phyloP scores from a whole-genome alignment of 2,113 vertebrate genomes.

The Bombycilla garrulus region DNA sequence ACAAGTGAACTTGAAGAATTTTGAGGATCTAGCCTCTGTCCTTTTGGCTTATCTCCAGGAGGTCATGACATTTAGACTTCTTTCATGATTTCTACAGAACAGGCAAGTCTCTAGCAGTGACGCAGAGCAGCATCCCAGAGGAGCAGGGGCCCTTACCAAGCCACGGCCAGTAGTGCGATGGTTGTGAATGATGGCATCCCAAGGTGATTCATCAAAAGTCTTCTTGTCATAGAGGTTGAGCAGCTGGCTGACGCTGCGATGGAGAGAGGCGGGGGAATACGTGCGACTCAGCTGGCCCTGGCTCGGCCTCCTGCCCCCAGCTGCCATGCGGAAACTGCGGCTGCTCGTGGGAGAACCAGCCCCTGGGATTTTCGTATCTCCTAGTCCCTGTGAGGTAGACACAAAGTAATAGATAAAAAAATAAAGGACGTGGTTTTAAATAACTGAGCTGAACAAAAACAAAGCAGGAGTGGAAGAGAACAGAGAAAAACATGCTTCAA shows the following conservation, averaged over 20 bases:
- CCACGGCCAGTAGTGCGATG: conserved; percentile 71
- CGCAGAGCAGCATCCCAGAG: fast-evolving
- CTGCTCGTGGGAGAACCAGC: conserved; percentile 71
- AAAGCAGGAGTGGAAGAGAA: neutral
- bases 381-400: conserved; percentile 76
- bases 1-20: neutral
- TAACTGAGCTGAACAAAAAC: neutral
- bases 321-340: conserved; percentile 55
- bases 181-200: conserved; percentile 82
- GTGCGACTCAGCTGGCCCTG: conserved; percentile 75
- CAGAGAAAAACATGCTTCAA: neutral
- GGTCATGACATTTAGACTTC: neutral
- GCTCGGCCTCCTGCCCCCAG: conserved; percentile 74
- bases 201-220: conserved; percentile 80
- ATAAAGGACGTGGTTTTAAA: neutral
- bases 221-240: conserved; percentile 84
- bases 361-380: conserved; percentile 81
- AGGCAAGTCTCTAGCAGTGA: neutral
- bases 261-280: conserved; percentile 82
- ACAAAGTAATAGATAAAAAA: neutral
- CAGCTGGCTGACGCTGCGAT: conserved; percentile 89
- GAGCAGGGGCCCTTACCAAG: conserved; percentile 78
- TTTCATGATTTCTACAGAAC: neutral
- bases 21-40: neutral
- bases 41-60: neutral